Base-by-base conservation (phyloP, 2,113 vertebrate species). In the Malurus elegans region DNA sequence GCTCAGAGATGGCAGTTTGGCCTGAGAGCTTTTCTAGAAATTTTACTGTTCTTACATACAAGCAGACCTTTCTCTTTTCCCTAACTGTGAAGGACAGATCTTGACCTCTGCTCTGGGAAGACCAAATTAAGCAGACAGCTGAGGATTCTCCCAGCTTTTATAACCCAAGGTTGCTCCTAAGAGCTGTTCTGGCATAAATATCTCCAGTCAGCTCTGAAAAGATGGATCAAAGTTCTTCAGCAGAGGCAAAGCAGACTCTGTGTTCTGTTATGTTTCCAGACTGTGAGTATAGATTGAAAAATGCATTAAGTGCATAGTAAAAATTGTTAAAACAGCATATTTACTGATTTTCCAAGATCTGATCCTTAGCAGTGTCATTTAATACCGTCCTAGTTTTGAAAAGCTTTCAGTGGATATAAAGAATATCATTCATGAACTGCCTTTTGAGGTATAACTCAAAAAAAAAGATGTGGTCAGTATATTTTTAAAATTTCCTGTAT, bases 121-220 rank as follows among this genome's bases (percentile, higher is more conserved):
- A 73, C 28, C n/a, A 94, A 28, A 76, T 88, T 85, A 65, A 72
- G 45, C 18, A 58, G 40, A 45, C 44, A 83, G 51, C 47, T 72
- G 64, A 95, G 60, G 38, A 74, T 70, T 92, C 42, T 90, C 72
- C 42, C 50, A 73, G 70, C n/a, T 93, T 94, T 92, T 88, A 78
- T 47, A 92, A 74, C 32, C 32, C 51, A 88, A 76, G 28, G 47
- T 64, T 83, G 23, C 53, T 86, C 44, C 61, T 83, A 83, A 81
- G 28, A 26, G 86, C 64, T 90, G 31, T 32, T 74, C 82, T 90
- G 75, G 72, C 36, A 71, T 61, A 86, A 86, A 90, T 93, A 91
- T 86, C 56, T 57, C 14, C 32, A 83, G 69, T 85, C 54, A 78
- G 4, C 51, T 65, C 45, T 61, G 40, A 40, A 74, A 74, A 86